Evolutionary conservation across 2,888 invertebrate genomes (phyloP), one percentile per base, ranked within the genome.

Genomic region (Yponomeuta evonymella): DNA sequence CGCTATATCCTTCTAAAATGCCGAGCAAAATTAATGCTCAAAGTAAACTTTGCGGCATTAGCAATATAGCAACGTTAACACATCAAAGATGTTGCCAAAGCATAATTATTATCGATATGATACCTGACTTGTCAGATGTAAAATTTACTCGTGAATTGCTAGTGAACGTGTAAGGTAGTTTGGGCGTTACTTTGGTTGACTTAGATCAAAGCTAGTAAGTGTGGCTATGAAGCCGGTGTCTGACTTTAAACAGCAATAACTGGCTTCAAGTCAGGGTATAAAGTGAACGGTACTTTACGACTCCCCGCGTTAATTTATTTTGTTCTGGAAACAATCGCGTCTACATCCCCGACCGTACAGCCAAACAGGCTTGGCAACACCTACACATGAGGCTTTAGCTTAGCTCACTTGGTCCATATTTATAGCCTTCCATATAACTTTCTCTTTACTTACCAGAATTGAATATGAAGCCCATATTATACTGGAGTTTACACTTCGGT

Each of bases 201-300:
- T 74, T 75, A 85, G 84, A 86, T 89, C 87, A 89, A 89, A 88
- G 85, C 79, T 81, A 77, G 48, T 79, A 77, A 58, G 80, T 79
- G 77, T 81, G 78, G 75, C 78, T 79, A 73, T 79, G 80, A 81
- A 79, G 79, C 76, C 79, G 77, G 75, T 78, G 75, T 76, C 76
- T 75, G 77, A 85, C 88, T 85, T 89, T 88, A 88, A 89, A 90
- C 86, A 83, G 83, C 81, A 84, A 85, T 87, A 84, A 83, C 83
- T 74, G 80, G 82, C 82, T 83, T 80, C 76, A 79, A 81, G 82
- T 79, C 80, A 78, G 75, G 80, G 79, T 78, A 77, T 83, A 81
- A 84, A 84, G 83, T 84, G 84, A 85, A 84, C 81, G 62, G 63
- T 82, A 81, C 77, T 87, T 86, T 87, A 88, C 80, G 85, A 85